These are phyloP conservation scores for Drosophila jambulina DNA, from an alignment of 1,140 invertebrate genomes.

Conservation along the genomic window DNA sequence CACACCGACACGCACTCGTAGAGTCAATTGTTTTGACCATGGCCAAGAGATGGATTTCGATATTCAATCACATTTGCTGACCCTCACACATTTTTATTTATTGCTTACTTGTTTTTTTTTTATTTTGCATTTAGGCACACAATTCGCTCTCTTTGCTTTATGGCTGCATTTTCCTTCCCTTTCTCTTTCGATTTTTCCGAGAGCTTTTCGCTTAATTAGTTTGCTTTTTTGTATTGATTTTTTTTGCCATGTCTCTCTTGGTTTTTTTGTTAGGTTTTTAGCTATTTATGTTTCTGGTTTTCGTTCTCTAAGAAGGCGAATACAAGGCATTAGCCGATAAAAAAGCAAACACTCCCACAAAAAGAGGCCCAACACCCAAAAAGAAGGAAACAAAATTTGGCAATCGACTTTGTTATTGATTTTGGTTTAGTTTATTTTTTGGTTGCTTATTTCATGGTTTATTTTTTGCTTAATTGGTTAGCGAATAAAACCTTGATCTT, in stretches of 20 bases:
- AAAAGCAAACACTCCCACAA: slow-evolving; percentile 37
- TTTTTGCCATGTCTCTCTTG: slow-evolving; percentile 6
- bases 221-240: slow-evolving; percentile 40
- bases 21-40: slow-evolving; percentile 49
- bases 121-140: slow-evolving; percentile 35
- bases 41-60: slow-evolving; percentile 46
- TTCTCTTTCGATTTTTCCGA: slow-evolving; percentile 44
- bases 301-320: slow-evolving; percentile 31
- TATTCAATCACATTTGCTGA: slow-evolving; percentile 53
- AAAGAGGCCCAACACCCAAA: slow-evolving; percentile 13
- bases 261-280: slow-evolving; percentile 19
- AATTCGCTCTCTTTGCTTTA: slow-evolving; percentile 13
- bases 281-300: slow-evolving; percentile 15
- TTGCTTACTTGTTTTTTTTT: slow-evolving; percentile 4
- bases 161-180: slow-evolving; percentile 18
- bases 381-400: slow-evolving; percentile 32
- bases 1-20: slow-evolving; percentile 26
- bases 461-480: slow-evolving; percentile 1
- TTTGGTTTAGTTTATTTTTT: not conserved
- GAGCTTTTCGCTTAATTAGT: slow-evolving; percentile 66
- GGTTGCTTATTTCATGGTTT: too few relatives aligned
- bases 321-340: slow-evolving; percentile 2
- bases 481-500: slow-evolving; percentile 30
- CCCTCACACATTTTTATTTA: slow-evolving; percentile 52
- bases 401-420: slow-evolving; percentile 31